These are phyloP conservation scores for Leiothrix lutea DNA, from an alignment of 2,113 vertebrate species.

Conservation along the genomic window DNA sequence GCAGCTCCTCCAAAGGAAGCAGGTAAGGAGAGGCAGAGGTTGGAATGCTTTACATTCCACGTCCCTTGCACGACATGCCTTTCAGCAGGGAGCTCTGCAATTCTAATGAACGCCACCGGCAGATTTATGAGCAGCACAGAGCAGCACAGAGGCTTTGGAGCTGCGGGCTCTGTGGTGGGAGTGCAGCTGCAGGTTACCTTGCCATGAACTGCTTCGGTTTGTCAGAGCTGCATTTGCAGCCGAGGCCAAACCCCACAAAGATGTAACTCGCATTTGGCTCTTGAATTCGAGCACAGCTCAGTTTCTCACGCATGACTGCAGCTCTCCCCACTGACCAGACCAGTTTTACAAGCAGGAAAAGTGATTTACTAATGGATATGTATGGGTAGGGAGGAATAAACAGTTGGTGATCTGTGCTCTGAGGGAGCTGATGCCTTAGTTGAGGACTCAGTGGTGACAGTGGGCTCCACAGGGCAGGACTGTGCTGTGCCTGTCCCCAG, in stretches of 20 bases:
- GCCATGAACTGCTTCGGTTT: not conserved
- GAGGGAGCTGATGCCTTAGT: rapidly evolving
- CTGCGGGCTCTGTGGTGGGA: not conserved
- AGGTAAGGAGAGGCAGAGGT: not conserved
- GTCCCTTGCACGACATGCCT: not conserved
- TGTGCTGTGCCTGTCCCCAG: not conserved
- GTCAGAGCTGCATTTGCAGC: not conserved
- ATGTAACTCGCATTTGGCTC: not conserved
- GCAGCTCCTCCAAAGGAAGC: not conserved
- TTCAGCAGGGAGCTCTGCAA: not conserved
- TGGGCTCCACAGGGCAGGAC: not conserved
- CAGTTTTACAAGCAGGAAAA: not conserved
- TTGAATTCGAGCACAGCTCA: rapidly evolving
- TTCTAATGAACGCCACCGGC: not conserved
- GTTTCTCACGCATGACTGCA: not conserved
- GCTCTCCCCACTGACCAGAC: not conserved
- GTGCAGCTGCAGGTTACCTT: not conserved
- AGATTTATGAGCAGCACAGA: not conserved
- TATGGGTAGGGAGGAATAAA: not conserved
- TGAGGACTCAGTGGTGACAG: rapidly evolving
- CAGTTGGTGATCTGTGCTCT: not conserved
- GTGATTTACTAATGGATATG: not conserved
- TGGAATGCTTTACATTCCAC: not conserved
- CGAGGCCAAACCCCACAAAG: not conserved
- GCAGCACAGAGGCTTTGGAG: not conserved